Conservation (phyloP, 2,797 vertebrate genomes). For the Macrochelys suwanniensis region DNA sequence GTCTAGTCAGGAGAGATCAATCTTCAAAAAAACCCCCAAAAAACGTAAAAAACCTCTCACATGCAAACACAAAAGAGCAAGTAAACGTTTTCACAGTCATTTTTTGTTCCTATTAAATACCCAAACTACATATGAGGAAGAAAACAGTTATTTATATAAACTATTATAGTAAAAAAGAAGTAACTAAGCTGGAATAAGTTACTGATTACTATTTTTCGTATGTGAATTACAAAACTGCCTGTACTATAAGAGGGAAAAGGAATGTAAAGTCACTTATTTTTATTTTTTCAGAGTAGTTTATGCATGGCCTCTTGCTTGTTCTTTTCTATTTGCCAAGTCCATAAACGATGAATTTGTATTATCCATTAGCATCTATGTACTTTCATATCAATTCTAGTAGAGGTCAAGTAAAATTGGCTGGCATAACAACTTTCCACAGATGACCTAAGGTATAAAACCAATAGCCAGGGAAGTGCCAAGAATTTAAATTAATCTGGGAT, state of each 20-base stretch:
- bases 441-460: background rate
- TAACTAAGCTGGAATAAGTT: background rate
- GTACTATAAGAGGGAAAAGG: fast-evolving
- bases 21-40: background rate
- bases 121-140: background rate
- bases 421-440: background rate
- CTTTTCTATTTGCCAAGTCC: background rate
- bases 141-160: background rate
- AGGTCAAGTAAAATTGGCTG: background rate
- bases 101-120: background rate
- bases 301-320: background rate
- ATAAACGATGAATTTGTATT: background rate
- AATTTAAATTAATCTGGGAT: background rate
- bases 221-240: background rate
- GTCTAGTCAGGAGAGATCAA: background rate
- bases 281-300: background rate
- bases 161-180: background rate
- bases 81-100: background rate
- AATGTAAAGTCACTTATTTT: background rate
- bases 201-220: background rate
- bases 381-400: background rate
- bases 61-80: background rate
- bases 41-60: background rate
- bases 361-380: background rate
- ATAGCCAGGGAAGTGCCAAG: background rate